These are phyloP conservation scores for Gonioctena quinquepunctata DNA, from an alignment of 1,140 invertebrate genomes.

Conservation along the genomic window DNA sequence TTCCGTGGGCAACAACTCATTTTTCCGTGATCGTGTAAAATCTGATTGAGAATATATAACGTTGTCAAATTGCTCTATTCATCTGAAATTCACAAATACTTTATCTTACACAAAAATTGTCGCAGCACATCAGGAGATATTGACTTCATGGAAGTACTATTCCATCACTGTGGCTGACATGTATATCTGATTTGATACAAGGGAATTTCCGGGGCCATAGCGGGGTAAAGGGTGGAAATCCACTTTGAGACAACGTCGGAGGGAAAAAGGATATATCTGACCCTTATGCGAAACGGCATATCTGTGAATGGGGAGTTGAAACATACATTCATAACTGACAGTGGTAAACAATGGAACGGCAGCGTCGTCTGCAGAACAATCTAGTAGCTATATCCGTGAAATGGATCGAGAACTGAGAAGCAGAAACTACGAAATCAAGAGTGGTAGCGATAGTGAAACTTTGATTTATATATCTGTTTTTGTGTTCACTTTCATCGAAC, in stretches of 20 bases:
- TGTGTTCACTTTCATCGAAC: constrained; percentile 29
- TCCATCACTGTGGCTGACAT: background rate
- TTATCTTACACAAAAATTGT: too few relatives aligned
- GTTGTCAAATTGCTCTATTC: too few relatives aligned
- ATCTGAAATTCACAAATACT: too few relatives aligned
- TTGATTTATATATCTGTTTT: constrained; percentile 40
- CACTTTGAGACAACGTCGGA: background rate
- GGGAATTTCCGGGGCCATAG: background rate
- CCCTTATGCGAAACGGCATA: background rate
- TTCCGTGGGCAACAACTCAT: too few relatives aligned
- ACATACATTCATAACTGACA: constrained; percentile 38
- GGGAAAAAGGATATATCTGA: constrained; percentile 6
- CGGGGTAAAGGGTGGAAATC: constrained; percentile 2
- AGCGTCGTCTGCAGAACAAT: constrained; percentile 24
- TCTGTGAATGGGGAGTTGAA: constrained; percentile 19
- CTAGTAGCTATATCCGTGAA: constrained; percentile 18
- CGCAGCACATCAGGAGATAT: too few relatives aligned
- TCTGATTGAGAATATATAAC: too few relatives aligned
- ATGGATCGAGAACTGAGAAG: constrained; percentile 29
- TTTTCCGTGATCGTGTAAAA: too few relatives aligned
- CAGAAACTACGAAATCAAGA: constrained; percentile 35
- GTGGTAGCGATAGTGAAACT: constrained; percentile 41
- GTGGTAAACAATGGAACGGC: constrained; percentile 28
- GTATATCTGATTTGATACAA: background rate
- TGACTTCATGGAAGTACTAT: background rate